Evolutionary conservation across 2,113 vertebrate species (phyloP).

Genomic region (Tachuris rubrigastra): DNA sequence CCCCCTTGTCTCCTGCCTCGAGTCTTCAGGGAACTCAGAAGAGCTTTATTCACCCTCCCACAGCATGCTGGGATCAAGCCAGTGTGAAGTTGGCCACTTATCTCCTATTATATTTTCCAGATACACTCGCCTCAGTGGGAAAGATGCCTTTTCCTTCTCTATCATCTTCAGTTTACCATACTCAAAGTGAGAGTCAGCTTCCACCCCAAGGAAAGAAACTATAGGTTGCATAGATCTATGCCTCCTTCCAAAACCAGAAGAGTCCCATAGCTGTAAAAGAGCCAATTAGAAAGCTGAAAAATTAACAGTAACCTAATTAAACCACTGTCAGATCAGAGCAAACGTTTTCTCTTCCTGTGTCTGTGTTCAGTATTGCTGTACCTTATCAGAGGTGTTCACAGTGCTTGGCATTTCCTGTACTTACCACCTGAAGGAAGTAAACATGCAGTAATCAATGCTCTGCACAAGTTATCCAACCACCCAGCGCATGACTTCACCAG

Average conservation of each 20-base stretch:
- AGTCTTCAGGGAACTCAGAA: neutral
- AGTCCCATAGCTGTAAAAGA: neutral
- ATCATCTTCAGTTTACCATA: neutral
- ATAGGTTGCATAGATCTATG: neutral
- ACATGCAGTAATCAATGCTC: rapidly evolving
- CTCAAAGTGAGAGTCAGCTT: neutral
- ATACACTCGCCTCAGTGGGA: neutral
- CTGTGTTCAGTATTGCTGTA: neutral
- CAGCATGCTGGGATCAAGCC: neutral
- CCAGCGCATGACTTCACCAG: neutral
- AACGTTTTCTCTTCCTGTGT: neutral
- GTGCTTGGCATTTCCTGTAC: neutral
- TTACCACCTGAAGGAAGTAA: neutral
- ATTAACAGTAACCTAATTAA: neutral
- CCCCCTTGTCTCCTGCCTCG: neutral
- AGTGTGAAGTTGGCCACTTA: neutral
- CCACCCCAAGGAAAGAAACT: neutral
- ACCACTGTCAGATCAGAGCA: neutral
- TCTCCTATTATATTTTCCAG: neutral
- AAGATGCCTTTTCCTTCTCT: neutral
- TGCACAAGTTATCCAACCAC: neutral
- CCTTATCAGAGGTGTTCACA: neutral
- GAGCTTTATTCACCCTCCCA: neutral
- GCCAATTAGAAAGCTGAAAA: neutral
- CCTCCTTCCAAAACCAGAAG: neutral